Conservation (phyloP, 1,140 invertebrate genomes). For the Charaxes varanes region DNA sequence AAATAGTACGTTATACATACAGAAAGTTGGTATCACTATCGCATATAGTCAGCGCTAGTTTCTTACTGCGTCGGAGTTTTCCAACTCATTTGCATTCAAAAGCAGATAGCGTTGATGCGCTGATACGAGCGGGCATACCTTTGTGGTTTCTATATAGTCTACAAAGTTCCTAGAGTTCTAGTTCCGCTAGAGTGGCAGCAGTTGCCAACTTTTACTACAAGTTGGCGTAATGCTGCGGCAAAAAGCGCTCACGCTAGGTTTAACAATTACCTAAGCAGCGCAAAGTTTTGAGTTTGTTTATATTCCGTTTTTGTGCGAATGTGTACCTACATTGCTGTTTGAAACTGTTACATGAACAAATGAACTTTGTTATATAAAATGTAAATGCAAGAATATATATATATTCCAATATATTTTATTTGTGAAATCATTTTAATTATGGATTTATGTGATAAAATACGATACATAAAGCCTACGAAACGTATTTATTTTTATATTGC, state of each 20-base stretch:
- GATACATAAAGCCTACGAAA: too few species aligned
- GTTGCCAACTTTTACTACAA: slow-evolving; percentile 58
- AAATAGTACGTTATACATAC: neutral
- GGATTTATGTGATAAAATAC: too few species aligned
- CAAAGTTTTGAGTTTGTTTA: slow-evolving; percentile 57
- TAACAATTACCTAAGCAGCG: slow-evolving; percentile 70
- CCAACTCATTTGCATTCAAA: slow-evolving; percentile 72
- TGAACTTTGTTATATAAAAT: slow-evolving; percentile 14
- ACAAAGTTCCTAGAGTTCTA: slow-evolving; percentile 56
- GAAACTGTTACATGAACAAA: slow-evolving; percentile 13
- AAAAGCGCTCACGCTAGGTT: slow-evolving; percentile 66
- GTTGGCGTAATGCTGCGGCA: slow-evolving; percentile 64
- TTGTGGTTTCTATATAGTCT: slow-evolving; percentile 67
- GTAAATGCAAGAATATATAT: too few species aligned
- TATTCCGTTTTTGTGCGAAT: slow-evolving; percentile 42
- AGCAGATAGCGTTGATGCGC: slow-evolving; percentile 67
- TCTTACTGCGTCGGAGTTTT: slow-evolving; percentile 64
- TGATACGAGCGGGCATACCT: slow-evolving; percentile 57
- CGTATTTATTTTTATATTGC: too few species aligned
- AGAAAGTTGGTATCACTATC: slow-evolving; percentile 14
- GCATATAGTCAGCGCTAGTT: slow-evolving; percentile 37
- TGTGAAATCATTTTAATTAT: too few species aligned
- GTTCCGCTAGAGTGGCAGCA: slow-evolving; percentile 55
- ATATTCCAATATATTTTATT: too few species aligned
- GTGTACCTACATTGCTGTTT: slow-evolving; percentile 32